phyloP scores from a whole-genome alignment of 1,140 invertebrate genomes.

The Heliconius nattereri region DNA sequence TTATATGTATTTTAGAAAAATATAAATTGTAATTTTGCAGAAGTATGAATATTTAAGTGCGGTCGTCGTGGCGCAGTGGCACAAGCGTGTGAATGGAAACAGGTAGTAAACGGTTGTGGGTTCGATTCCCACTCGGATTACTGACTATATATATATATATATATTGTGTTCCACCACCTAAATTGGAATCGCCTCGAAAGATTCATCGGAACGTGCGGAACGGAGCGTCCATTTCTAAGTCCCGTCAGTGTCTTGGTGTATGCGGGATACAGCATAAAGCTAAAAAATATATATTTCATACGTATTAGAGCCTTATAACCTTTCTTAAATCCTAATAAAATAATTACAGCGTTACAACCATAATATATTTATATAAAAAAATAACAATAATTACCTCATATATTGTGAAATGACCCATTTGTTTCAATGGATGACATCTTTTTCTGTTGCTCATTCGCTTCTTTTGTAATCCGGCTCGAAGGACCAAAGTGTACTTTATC shows the following conservation, averaged over 20 bases:
- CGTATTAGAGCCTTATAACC: too few species aligned
- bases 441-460: not conserved
- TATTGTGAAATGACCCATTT: not conserved
- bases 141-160: too few species aligned
- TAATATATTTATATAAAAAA: too few species aligned
- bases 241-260: not conserved
- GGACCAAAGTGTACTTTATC: not conserved
- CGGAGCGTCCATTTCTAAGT: not conserved
- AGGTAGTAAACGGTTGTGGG: too few species aligned
- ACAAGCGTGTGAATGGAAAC: too few species aligned
- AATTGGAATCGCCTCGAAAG: not conserved
- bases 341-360: too few species aligned
- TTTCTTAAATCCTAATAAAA: too few species aligned
- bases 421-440: not conserved
- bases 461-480: slow-evolving; percentile 7
- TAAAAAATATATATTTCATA: not conserved
- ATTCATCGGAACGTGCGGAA: not conserved
- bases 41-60: too few species aligned
- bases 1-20: too few species aligned
- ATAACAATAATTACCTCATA: not conserved
- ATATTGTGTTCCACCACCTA: not conserved
- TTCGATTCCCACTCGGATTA: too few species aligned
- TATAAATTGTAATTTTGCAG: too few species aligned
- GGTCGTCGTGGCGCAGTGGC: too few species aligned
- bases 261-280: not conserved